A percentile compares a stretch with the other conserved stretches of the same genome.
Evolutionary conservation across 2,797 vertebrate genomes (phyloP).

Genomic region (Gallirallus australis): DNA sequence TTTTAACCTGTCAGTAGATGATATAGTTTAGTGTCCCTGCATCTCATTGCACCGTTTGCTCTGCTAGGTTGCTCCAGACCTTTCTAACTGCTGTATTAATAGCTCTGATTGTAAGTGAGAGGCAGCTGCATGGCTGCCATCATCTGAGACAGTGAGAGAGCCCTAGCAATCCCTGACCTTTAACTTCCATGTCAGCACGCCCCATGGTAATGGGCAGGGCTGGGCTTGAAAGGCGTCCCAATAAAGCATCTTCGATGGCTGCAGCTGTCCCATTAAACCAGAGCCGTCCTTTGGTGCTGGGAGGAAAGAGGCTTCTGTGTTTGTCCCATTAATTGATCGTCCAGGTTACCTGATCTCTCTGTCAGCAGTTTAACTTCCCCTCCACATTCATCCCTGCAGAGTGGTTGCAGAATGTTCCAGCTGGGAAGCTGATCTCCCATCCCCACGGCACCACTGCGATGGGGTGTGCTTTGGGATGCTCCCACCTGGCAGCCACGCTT

Average conservation of each 20-base stretch:
- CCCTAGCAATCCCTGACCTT: neutral
- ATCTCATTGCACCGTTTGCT: neutral
- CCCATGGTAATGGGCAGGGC: neutral
- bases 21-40: neutral
- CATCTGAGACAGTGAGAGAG: neutral
- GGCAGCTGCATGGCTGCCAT: neutral
- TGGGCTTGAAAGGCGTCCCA: neutral
- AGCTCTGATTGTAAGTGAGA: neutral
- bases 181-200: neutral
- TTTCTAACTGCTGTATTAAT: neutral
- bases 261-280: neutral
- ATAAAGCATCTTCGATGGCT: neutral
- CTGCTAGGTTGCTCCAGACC: neutral
- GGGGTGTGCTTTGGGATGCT: neutral
- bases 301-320: neutral
- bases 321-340: neutral
- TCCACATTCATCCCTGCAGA: neutral
- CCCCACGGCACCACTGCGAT: neutral
- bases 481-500: neutral
- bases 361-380: neutral
- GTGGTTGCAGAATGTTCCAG: neutral
- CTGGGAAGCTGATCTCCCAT: neutral
- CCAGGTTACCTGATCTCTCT: neutral
- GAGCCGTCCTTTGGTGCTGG: neutral
- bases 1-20: neutral